phyloP scores from a whole-genome alignment of 2,888 invertebrate species.

The Agriotes lineatus region DNA sequence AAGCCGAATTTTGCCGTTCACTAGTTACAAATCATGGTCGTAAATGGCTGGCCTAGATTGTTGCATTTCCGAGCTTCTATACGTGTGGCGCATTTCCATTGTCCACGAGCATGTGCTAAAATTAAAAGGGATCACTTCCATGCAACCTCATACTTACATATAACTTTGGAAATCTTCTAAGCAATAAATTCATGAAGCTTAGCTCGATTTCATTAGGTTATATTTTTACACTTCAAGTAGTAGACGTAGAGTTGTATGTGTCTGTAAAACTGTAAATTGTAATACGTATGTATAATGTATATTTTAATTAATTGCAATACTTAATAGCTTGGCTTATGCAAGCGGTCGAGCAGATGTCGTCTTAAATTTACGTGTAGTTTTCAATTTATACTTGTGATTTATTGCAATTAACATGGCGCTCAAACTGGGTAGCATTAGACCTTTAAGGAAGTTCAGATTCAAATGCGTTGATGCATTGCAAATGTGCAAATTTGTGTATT shows the following conservation, averaged over 20 bases:
- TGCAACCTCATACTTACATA: not conserved
- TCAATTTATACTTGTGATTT: not conserved
- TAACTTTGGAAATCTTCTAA: slow-evolving; percentile 23
- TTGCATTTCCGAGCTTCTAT: not conserved
- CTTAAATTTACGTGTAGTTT: not conserved
- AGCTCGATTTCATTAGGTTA: slow-evolving; percentile 23
- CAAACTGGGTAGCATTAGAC: not conserved
- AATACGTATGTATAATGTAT: slow-evolving; percentile 32
- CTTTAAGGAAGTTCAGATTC: no score
- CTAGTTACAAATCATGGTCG: no score
- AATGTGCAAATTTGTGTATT: not conserved
- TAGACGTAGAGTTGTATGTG: slow-evolving; percentile 17
- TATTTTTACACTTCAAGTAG: slow-evolving; percentile 21
- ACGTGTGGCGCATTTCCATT: not conserved
- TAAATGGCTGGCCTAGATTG: not conserved
- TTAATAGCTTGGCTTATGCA: slow-evolving; percentile 27
- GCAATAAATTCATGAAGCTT: slow-evolving; percentile 26
- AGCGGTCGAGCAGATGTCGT: slow-evolving; percentile 11
- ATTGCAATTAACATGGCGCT: not conserved
- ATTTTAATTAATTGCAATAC: slow-evolving; percentile 40
- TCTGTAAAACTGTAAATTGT: slow-evolving; percentile 35
- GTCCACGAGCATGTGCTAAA: not conserved
- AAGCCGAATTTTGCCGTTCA: no score
- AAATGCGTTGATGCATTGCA: not conserved
- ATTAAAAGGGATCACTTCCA: slow-evolving; percentile 1